Conservation (phyloP, 2,113 vertebrate species). For the Salvelinus alpinus region DNA sequence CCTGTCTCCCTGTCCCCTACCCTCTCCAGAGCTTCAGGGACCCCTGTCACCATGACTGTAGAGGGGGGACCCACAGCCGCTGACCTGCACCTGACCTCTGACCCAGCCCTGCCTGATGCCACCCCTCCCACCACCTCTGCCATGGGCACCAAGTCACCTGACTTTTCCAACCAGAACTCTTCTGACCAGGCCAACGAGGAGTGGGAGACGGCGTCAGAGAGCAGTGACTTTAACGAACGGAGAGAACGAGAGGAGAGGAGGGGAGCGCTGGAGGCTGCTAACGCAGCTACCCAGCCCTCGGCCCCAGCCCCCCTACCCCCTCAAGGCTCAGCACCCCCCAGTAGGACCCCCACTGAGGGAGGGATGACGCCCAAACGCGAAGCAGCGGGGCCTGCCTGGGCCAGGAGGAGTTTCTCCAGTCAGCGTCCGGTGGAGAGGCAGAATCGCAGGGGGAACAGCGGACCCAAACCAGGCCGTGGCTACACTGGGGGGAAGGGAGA, state of each 20-base stretch:
- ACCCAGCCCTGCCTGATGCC: conserved; percentile 50
- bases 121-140: conserved; percentile 61
- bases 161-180: conserved; percentile 97
- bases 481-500: conserved; percentile 90
- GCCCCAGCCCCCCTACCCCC: conserved; percentile 41
- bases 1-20: conserved; percentile 59
- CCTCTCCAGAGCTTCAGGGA: conserved; percentile 75
- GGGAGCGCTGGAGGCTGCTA: conserved; percentile 75
- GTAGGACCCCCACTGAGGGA: conserved; percentile 76
- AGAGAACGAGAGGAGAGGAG: conserved; percentile 93
- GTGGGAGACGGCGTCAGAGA: conserved; percentile 98
- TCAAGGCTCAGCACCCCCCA: conserved; percentile 71
- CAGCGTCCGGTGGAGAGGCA: conserved; percentile 92
- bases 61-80: conserved; percentile 45
- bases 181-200: conserved; percentile 99
- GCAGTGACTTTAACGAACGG: conserved; percentile 97
- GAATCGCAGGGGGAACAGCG: conserved; percentile 87
- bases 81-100: conserved; percentile 41
- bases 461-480: conserved; percentile 85
- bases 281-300: conserved; percentile 61
- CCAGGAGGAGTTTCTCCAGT: conserved; percentile 96
- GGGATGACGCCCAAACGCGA: conserved; percentile 79
- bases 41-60: conserved; percentile 53
- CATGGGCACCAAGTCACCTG: conserved; percentile 91
- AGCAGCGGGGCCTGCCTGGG: conserved; percentile 53